Evolutionary conservation across 2,113 vertebrate species (phyloP).

Genomic region (Saimiri boliviensis): DNA sequence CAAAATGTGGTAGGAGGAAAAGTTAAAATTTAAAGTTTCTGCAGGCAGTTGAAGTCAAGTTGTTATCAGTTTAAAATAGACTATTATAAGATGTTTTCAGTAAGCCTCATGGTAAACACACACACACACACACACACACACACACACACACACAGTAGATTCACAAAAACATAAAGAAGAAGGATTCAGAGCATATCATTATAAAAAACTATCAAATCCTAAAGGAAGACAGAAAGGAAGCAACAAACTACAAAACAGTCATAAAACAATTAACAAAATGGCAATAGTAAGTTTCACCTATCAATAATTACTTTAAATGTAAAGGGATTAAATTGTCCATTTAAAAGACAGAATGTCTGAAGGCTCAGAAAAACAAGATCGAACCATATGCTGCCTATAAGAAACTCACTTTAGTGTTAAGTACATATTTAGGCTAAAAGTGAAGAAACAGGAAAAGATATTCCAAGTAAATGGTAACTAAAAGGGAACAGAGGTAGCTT

Average conservation of each 20-base stretch:
- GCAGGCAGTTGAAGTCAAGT: not conserved
- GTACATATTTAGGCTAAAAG: not conserved
- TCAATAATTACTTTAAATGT: not conserved
- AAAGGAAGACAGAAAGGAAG: not conserved
- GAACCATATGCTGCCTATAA: not conserved
- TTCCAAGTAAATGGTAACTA: not conserved
- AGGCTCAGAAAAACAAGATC: not conserved
- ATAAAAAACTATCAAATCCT: not conserved
- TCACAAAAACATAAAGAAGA: not conserved
- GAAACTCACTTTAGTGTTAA: not conserved
- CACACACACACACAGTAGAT: not conserved
- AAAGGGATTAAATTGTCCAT: not conserved
- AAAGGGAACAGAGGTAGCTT: not conserved
- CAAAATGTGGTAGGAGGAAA: not conserved
- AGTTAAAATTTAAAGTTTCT: not conserved
- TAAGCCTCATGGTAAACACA: not conserved
- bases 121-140: too few relatives aligned
- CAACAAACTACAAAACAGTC: not conserved
- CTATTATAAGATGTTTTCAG: not conserved
- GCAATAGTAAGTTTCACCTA: not conserved
- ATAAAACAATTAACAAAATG: not conserved
- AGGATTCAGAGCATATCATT: not conserved
- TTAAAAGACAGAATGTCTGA: not conserved
- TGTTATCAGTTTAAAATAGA: not conserved
- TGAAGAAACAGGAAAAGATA: not conserved